Conservation (phyloP, 1,140 invertebrate genomes). For the Macrocentrus cingulum region DNA sequence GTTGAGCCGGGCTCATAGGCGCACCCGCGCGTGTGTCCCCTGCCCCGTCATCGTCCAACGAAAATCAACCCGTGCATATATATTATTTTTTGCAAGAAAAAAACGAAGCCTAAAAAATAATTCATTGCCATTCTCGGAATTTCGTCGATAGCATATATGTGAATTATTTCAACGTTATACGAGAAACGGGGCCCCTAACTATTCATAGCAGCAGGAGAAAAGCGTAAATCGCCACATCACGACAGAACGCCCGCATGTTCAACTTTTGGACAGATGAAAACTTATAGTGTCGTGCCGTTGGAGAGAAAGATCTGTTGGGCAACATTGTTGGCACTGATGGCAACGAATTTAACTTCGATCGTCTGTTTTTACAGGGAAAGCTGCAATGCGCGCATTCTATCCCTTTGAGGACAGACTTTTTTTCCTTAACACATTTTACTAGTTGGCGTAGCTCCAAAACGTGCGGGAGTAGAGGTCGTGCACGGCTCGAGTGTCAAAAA, state of each 20-base stretch:
- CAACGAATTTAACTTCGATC: neutral
- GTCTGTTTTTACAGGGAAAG: neutral
- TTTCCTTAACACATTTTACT: neutral
- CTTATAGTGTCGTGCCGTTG: neutral
- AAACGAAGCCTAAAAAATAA: too few relatives aligned
- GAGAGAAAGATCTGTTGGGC: neutral
- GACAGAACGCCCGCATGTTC: neutral
- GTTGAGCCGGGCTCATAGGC: neutral
- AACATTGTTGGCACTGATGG: neutral
- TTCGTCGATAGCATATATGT: too few relatives aligned
- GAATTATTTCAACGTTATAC: slow-evolving; percentile 12
- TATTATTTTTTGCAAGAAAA: neutral
- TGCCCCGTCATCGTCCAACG: neutral
- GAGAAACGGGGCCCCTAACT: too few relatives aligned
- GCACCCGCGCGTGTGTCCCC: too few relatives aligned
- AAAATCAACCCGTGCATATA: neutral
- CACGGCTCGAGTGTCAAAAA: neutral
- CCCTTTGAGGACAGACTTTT: neutral
- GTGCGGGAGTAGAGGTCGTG: neutral
- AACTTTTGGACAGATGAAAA: neutral
- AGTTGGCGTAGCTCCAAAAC: neutral
- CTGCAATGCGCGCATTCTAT: neutral
- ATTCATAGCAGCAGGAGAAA: neutral
- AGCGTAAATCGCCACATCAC: too few relatives aligned
- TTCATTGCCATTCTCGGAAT: too few relatives aligned